phyloP scores from a whole-genome alignment of 2,888 invertebrate genomes.

The Baronia brevicornis region DNA sequence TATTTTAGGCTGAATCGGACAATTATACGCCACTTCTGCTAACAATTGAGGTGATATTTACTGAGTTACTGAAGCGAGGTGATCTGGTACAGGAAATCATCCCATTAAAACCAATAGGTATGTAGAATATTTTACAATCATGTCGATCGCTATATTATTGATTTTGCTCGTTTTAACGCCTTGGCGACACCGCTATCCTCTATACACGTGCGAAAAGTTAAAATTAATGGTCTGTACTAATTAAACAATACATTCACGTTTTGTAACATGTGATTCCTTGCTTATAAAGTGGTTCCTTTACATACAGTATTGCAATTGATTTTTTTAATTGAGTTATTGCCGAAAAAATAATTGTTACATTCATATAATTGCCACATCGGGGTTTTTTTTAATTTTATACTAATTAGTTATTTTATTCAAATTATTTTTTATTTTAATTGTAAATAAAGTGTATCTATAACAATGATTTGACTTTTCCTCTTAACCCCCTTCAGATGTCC shows the following conservation, averaged over 20 bases:
- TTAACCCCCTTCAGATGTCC: no score
- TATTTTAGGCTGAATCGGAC: slow-evolving; percentile 60
- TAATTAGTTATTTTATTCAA: no score
- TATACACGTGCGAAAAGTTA: slow-evolving; percentile 5
- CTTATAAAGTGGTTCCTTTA: no score
- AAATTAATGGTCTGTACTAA: no score
- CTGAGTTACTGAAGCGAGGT: slow-evolving; percentile 78
- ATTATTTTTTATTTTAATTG: no score
- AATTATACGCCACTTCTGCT: slow-evolving; percentile 77
- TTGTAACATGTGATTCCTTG: slow-evolving; percentile 38
- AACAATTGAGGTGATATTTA: slow-evolving; percentile 83
- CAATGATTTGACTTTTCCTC: no score
- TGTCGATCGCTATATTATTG: slow-evolving; percentile 35
- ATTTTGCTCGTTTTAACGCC: slow-evolving; percentile 28
- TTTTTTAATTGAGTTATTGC: no score
- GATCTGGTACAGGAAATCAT: slow-evolving; percentile 78
- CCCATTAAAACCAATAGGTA: slow-evolving; percentile 75
- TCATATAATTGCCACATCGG: no score
- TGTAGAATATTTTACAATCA: slow-evolving; percentile 26
- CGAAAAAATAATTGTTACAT: no score
- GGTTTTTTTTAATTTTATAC: no score
- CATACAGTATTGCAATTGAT: no score
- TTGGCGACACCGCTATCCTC: slow-evolving; percentile 7
- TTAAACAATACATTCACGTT: slow-evolving; percentile 29
- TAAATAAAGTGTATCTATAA: no score